Conservation (phyloP, 2,113 vertebrate genomes). For the human region GRCh38 chr9:86513001-86513500, state of each 20-base stretch:
- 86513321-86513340: neutral
- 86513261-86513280: neutral
- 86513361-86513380: neutral
- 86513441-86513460: neutral
- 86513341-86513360: neutral
- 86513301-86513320: neutral
- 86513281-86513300: neutral
- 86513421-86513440: neutral
- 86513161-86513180: neutral
- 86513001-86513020: neutral
- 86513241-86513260: neutral
- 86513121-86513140: neutral
- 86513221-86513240: neutral
- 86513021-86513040: neutral
- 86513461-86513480: neutral
- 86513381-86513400: neutral
- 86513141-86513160: neutral
- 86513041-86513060: neutral
- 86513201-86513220: neutral
- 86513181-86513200: neutral
- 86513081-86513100: conserved; percentile 5
- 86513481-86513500: neutral
- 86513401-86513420: rapidly evolving
- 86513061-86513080: neutral
- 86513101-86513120: conserved; percentile 20